Evolutionary conservation across 2,797 vertebrate species (phyloP).

Genomic region (Silurus lanzhouensis): DNA sequence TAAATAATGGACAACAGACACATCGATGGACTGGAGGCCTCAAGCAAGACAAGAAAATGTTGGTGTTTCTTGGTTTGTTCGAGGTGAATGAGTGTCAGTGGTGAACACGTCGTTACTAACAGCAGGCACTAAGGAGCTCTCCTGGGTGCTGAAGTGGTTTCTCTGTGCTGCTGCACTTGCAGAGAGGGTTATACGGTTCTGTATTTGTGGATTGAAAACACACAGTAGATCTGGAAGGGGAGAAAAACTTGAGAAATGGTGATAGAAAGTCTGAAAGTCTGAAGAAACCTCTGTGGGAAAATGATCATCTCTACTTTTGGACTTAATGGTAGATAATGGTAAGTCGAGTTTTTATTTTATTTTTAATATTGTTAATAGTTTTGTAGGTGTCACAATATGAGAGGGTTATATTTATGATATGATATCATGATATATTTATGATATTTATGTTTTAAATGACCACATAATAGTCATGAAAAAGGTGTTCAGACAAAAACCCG

Average conservation of each 20-base stretch:
- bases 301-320: not conserved
- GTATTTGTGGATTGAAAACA: not conserved
- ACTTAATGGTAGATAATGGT: not conserved
- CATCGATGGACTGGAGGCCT: not conserved
- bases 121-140: constrained; percentile 74
- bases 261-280: not conserved
- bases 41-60: constrained; percentile 15
- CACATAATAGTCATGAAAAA: not conserved
- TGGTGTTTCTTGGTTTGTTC: not conserved
- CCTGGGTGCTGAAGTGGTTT: constrained; percentile 80
- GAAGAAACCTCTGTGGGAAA: not conserved
- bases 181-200: constrained; percentile 20
- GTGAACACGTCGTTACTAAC: constrained; percentile 59
- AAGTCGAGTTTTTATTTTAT: not conserved
- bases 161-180: constrained; percentile 30
- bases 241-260: not conserved
- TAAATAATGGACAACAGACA: not conserved
- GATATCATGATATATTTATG: not conserved
- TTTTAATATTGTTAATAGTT: not conserved
- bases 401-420: not conserved
- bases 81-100: constrained; percentile 22
- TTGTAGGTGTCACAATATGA: not conserved
- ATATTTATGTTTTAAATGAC: not conserved
- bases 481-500: not conserved
- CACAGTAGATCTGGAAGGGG: not conserved